These are phyloP conservation scores for Salticus scenicus DNA, from an alignment of 2,888 invertebrate genomes.

Conservation along the genomic window DNA sequence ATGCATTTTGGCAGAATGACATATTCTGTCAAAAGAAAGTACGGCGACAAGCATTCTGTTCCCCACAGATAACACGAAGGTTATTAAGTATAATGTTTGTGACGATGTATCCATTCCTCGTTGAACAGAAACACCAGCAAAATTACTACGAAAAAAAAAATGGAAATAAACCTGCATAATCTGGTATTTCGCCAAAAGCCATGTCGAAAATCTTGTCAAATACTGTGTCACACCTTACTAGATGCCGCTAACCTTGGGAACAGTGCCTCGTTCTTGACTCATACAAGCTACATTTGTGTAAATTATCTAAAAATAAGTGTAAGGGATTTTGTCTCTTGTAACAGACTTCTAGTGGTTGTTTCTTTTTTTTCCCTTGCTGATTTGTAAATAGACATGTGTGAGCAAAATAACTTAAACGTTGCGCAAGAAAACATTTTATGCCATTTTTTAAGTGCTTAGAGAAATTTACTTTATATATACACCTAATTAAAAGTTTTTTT, in stretches of 20 bases:
- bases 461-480: too few relatives aligned
- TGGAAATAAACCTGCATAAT: background rate
- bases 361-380: too few relatives aligned
- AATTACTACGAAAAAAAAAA: background rate
- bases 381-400: too few relatives aligned
- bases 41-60: too few relatives aligned
- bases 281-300: slow-evolving; percentile 28
- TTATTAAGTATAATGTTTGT: too few relatives aligned
- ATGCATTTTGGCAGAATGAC: too few relatives aligned
- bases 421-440: too few relatives aligned
- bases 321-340: background rate
- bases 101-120: background rate
- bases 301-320: slow-evolving; percentile 47
- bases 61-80: too few relatives aligned
- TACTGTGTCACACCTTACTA: slow-evolving; percentile 47
- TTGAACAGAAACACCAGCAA: background rate
- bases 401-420: too few relatives aligned
- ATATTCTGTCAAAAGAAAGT: too few relatives aligned
- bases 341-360: background rate
- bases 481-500: too few relatives aligned
- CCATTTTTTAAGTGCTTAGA: too few relatives aligned
- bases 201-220: slow-evolving; percentile 30
- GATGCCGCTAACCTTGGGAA: slow-evolving; percentile 47
- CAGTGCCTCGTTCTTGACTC: slow-evolving; percentile 45
- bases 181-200: background rate